phyloP scores from a whole-genome alignment of 2,888 invertebrate species.

The Orchesella flavescens region DNA sequence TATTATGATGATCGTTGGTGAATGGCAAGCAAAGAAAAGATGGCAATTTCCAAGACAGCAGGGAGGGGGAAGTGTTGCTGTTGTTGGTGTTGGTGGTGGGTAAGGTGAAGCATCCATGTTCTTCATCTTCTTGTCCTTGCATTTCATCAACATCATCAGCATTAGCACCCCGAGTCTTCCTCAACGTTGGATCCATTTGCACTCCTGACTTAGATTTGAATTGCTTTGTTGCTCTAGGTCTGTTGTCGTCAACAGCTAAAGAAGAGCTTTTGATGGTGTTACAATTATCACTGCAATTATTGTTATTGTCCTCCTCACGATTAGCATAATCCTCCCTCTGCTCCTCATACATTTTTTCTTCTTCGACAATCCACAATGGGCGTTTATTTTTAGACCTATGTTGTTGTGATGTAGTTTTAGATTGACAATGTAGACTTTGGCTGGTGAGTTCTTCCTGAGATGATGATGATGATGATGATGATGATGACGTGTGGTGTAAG shows the following conservation, averaged over 20 bases:
- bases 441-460: background rate
- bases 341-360: background rate
- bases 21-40: constrained; percentile 60
- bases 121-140: constrained; percentile 22
- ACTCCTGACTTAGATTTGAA: constrained; percentile 60
- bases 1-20: constrained; percentile 52
- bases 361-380: constrained; percentile 13
- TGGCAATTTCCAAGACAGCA: constrained; percentile 60
- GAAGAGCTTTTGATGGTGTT: constrained; percentile 20
- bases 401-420: constrained; percentile 9
- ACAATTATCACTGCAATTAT: constrained; percentile 24
- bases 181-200: constrained; percentile 14
- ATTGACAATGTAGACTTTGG: background rate
- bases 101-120: constrained; percentile 21
- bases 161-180: constrained; percentile 14
- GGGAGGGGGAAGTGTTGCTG: constrained; percentile 37
- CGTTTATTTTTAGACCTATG: constrained; percentile 38
- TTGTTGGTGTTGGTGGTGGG: constrained; percentile 11
- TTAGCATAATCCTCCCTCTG: constrained; percentile 4
- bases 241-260: background rate
- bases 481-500: background rate
- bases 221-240: constrained; percentile 30
- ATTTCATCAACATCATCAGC: background rate
- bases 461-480: background rate
- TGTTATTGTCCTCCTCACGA: constrained; percentile 28